A percentile compares a stretch with the other conserved stretches of the same genome.
These are phyloP conservation scores for Notiomystis cincta DNA, from an alignment of 2,113 vertebrate species.

Conservation along the genomic window DNA sequence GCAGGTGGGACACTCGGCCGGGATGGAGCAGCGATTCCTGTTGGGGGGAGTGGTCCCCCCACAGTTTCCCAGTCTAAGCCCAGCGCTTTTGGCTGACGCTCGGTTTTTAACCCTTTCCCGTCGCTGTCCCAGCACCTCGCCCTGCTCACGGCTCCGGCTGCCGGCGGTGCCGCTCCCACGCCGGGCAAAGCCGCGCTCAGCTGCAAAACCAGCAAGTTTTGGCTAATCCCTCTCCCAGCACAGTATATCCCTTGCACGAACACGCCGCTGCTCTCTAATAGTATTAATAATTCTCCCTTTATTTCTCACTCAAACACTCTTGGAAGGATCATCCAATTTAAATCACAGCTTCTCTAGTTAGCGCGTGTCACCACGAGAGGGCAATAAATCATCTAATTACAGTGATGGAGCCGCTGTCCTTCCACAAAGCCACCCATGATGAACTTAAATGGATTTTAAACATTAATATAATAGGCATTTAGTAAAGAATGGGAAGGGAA, in stretches of 20 bases:
- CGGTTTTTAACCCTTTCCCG: fast-evolving
- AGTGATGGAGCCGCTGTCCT: conserved; percentile 17
- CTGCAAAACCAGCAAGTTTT: not conserved
- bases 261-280: not conserved
- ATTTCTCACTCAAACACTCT: conserved; percentile 46
- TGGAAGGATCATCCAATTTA: conserved; percentile 68
- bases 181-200: fast-evolving
- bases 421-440: conserved; percentile 33
- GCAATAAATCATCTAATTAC: conserved; percentile 72
- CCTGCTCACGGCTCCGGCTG: not conserved
- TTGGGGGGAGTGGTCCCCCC: fast-evolving
- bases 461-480: conserved; percentile 65
- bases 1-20: not conserved
- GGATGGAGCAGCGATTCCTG: not conserved
- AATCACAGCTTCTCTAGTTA: conserved; percentile 61
- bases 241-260: not conserved
- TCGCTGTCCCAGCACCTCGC: not conserved
- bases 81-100: not conserved
- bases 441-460: conserved; percentile 73
- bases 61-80: not conserved
- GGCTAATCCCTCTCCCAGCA: conserved; percentile 18
- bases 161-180: not conserved
- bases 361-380: conserved; percentile 70
- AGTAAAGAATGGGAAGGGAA: conserved; percentile 56
- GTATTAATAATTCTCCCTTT: conserved; percentile 55